Evolutionary conservation across 2,888 invertebrate genomes (phyloP).

Genomic region (Monopis laevigella): DNA sequence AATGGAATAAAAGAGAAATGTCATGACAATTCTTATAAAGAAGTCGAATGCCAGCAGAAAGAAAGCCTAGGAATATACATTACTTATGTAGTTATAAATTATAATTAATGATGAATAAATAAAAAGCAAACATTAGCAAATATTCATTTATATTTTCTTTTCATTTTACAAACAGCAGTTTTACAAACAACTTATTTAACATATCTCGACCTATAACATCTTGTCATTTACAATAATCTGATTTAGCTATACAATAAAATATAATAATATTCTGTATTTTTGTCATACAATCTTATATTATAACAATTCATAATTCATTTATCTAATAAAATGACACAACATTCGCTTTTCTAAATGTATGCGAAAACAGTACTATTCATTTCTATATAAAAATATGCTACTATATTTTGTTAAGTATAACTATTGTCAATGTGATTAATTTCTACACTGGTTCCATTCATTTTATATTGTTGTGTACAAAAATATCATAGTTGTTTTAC

Average conservation of each 20-base stretch:
- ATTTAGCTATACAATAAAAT: constrained; percentile 59
- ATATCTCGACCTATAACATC: constrained; percentile 62
- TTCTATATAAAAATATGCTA: not conserved
- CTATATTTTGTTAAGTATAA: not conserved
- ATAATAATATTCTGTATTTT: constrained; percentile 41
- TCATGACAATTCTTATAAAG: too few species aligned
- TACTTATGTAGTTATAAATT: too few species aligned
- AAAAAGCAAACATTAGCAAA: constrained; percentile 57
- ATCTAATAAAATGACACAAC: constrained; percentile 60
- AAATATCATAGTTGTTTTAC: too few species aligned
- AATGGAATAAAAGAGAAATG: too few species aligned
- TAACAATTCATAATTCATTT: constrained; percentile 50
- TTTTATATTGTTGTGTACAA: too few species aligned
- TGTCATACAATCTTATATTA: constrained; percentile 51
- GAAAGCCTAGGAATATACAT: too few species aligned
- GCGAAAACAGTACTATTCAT: not conserved
- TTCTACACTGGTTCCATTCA: too few species aligned
- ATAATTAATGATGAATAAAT: too few species aligned
- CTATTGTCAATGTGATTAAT: not conserved
- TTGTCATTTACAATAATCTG: constrained; percentile 61
- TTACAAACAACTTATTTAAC: too few species aligned
- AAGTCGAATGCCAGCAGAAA: too few species aligned
- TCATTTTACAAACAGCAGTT: constrained; percentile 67
- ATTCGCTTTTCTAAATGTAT: constrained; percentile 36
- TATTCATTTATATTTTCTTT: constrained; percentile 64